phyloP scores from a whole-genome alignment of 2,888 invertebrate genomes.

The Orchesellides sinensis region DNA sequence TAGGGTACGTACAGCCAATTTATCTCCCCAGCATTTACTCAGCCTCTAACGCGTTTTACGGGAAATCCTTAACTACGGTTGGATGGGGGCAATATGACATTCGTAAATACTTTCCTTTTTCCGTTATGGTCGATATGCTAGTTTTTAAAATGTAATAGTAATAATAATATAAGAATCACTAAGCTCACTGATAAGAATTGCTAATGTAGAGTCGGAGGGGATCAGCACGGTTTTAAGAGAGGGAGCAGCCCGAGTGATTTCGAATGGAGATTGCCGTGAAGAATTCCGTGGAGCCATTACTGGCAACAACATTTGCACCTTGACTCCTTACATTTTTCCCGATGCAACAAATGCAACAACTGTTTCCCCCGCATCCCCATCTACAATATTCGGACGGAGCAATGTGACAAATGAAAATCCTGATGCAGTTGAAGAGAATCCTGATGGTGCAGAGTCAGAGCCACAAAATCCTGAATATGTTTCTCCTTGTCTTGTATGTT shows the following conservation, averaged over 20 bases:
- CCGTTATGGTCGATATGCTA: too few relatives aligned
- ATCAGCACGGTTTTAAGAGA: slow-evolving; percentile 68
- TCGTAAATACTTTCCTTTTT: too few relatives aligned
- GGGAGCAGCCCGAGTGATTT: slow-evolving; percentile 63
- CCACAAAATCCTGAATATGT: slow-evolving; percentile 31
- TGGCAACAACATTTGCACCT: slow-evolving; percentile 70
- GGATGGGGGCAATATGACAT: slow-evolving; percentile 70
- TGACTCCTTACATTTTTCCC: slow-evolving; percentile 33
- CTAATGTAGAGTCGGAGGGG: slow-evolving; percentile 19
- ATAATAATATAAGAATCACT: too few relatives aligned
- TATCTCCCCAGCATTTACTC: slow-evolving; percentile 70
- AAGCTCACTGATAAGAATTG: too few relatives aligned
- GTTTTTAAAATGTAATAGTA: too few relatives aligned
- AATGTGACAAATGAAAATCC: slow-evolving; percentile 39
- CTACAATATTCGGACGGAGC: too few relatives aligned
- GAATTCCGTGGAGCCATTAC: slow-evolving; percentile 64
- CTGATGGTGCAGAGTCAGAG: background rate
- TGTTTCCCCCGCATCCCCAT: background rate
- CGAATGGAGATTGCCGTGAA: slow-evolving; percentile 63
- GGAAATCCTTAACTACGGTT: slow-evolving; percentile 63
- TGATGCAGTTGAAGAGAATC: background rate
- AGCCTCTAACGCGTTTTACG: slow-evolving; percentile 64
- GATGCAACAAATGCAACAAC: background rate
- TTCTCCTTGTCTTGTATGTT: slow-evolving; percentile 64
- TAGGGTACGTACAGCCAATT: slow-evolving; percentile 71